Percentiles rank a stretch among this genome's conserved stretches.
Evolutionary conservation across 2,113 vertebrate genomes (phyloP).

Genomic region (Sinosuthora webbiana): DNA sequence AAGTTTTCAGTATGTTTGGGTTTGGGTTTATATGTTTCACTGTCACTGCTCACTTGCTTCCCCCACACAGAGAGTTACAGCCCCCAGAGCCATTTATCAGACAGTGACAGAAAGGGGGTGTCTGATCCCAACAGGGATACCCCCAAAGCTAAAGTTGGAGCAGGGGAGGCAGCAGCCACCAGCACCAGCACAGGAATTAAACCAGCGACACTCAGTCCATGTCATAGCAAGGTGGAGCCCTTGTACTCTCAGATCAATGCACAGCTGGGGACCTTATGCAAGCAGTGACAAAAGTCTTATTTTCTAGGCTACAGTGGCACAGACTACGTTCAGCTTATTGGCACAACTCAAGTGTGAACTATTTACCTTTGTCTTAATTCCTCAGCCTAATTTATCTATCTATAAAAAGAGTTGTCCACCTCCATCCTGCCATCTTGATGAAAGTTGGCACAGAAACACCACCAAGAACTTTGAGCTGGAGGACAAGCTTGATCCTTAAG

Average conservation of each 20-base stretch:
- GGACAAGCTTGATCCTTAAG: neutral
- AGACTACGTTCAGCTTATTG: neutral
- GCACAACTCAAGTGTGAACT: neutral
- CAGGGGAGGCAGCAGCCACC: neutral
- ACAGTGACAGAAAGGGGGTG: neutral
- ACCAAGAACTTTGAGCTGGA: neutral
- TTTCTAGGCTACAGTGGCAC: neutral
- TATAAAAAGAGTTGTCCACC: neutral
- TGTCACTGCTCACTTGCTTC: neutral
- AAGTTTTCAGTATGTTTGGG: neutral
- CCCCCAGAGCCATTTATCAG: neutral
- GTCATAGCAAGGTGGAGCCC: rapidly evolving
- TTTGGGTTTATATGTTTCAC: neutral
- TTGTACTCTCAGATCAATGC: neutral
- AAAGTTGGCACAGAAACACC: neutral
- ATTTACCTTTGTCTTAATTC: neutral
- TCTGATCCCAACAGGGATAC: neutral
- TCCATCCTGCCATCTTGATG: neutral
- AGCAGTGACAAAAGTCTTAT: neutral
- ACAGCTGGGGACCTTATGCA: neutral
- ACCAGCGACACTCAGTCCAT: neutral
- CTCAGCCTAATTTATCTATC: neutral
- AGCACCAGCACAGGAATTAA: neutral
- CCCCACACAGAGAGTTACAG: neutral
- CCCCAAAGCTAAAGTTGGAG: neutral